phyloP scores from a whole-genome alignment of 1,140 invertebrate species.

The Platyscapa corneri region DNA sequence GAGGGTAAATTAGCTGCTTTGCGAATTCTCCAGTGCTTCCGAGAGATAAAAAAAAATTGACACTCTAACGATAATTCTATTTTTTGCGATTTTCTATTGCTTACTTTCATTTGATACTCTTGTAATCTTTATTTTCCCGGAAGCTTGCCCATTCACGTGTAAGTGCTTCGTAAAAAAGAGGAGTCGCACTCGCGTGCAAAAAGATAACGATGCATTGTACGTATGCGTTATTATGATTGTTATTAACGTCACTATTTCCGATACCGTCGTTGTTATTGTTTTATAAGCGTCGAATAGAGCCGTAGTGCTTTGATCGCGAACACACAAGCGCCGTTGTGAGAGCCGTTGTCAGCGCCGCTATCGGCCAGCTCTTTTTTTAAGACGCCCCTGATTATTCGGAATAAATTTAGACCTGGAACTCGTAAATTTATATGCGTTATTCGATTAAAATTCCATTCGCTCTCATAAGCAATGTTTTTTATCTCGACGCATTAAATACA shows the following conservation, averaged over 20 bases:
- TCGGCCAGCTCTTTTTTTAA: background rate
- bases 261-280: background rate
- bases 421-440: background rate
- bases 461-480: background rate
- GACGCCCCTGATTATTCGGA: background rate
- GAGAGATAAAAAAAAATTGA: constrained; percentile 24
- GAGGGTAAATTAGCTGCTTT: constrained; percentile 37
- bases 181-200: background rate
- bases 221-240: background rate
- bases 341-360: background rate
- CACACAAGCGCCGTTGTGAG: background rate
- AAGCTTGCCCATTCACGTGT: background rate
- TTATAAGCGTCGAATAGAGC: background rate
- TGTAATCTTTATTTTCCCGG: constrained; percentile 8
- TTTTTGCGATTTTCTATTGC: constrained; percentile 14
- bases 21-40: constrained; percentile 26
- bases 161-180: background rate
- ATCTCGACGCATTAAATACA: background rate
- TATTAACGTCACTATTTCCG: background rate
- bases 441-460: background rate
- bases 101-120: background rate
- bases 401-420: background rate
- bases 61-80: constrained; percentile 16
- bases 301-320: too few relatives aligned
- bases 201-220: background rate